Percentiles rank a stretch among this genome's conserved stretches.
Evolutionary conservation across 2,797 vertebrate species (phyloP).

Genomic region (Protonibea diacanthus): DNA sequence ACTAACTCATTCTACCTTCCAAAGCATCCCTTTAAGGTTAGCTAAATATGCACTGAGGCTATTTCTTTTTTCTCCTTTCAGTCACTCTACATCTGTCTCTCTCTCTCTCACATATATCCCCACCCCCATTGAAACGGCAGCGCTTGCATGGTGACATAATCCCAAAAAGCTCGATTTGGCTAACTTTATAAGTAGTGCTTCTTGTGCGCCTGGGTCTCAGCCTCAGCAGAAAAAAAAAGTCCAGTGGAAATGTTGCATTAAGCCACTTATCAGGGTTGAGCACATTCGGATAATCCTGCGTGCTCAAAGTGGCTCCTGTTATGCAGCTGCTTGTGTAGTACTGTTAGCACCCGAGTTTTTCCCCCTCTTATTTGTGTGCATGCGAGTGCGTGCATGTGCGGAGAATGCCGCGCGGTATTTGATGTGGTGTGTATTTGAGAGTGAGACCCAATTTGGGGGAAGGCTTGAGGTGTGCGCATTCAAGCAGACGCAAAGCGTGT

Average conservation of each 20-base stretch:
- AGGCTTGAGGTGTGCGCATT: conserved; percentile 53
- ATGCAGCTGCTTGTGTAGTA: conserved; percentile 76
- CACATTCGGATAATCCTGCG: conserved; percentile 87
- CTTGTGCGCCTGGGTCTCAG: conserved; percentile 83
- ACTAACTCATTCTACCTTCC: not conserved
- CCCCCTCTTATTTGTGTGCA: conserved; percentile 51
- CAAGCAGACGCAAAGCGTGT: conserved; percentile 48
- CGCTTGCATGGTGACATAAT: conserved; percentile 83
- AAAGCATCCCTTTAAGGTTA: conserved; percentile 40
- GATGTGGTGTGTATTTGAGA: conserved; percentile 48
- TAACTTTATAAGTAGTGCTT: conserved; percentile 87
- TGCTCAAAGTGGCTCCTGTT: conserved; percentile 85
- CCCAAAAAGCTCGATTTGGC: conserved; percentile 85
- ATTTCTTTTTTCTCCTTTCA: conserved; percentile 39
- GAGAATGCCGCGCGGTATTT: conserved; percentile 45
- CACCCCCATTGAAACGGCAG: conserved; percentile 75
- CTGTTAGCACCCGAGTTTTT: conserved; percentile 60
- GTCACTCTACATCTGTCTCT: conserved; percentile 48
- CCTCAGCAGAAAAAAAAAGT: conserved; percentile 83
- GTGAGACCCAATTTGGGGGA: conserved; percentile 32
- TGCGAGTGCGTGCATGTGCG: conserved; percentile 10
- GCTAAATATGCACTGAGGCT: conserved; percentile 49
- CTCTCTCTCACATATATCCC: conserved; percentile 38
- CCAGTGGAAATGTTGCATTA: conserved; percentile 86
- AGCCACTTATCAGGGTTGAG: conserved; percentile 89